Base-by-base conservation (phyloP, 1,140 invertebrate genomes). In the Leptinotarsa undecemlineata region DNA sequence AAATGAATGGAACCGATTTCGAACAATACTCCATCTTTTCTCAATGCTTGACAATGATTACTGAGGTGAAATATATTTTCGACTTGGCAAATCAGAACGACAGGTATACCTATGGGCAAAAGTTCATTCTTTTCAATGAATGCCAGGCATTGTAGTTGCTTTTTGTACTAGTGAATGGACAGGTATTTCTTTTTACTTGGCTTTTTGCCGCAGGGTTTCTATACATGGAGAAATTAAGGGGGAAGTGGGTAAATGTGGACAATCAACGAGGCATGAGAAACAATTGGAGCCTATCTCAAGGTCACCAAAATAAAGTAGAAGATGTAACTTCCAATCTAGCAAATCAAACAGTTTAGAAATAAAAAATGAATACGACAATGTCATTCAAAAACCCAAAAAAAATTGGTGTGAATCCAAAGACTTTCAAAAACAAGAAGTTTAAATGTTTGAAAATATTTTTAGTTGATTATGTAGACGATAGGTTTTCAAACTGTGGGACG, bases 21-120 rank as follows among this genome's bases (percentile, higher is more conserved):
- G 73, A 71, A 79, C 76, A 81, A 80, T 75, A 68, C 51, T 20
- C 15, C 60, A 68, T 63, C 70, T 68, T 75, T 76, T 77, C 73
- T 82, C 63, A 82, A 80, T 77, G 77, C 75, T 77, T 82, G 81
- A 82, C 81, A 82, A 81, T 82, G 81, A 82, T 82, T 77, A 78
- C 76, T 74, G 77, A 82, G 79, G 81, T 78, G 79, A 81, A 82
- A 82, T 82, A 78, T 82, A 81, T 81, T 81, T 82, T 82, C 81
- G 79, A 82, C 81, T 82, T 82, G 78, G 81, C 81, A 82, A 82
- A 82, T 82, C 81, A 81, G 75, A 81, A 75, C 81, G 81, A 82
- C 81, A 82, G 81, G 81, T 81, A 81, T 77, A 79, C 77, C 33
- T 42, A 19, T 57, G n/a, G 51, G 51, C 51, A 57, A 79, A 78